phyloP scores from a whole-genome alignment of 2,797 vertebrate genomes.

The Chromis chromis region DNA sequence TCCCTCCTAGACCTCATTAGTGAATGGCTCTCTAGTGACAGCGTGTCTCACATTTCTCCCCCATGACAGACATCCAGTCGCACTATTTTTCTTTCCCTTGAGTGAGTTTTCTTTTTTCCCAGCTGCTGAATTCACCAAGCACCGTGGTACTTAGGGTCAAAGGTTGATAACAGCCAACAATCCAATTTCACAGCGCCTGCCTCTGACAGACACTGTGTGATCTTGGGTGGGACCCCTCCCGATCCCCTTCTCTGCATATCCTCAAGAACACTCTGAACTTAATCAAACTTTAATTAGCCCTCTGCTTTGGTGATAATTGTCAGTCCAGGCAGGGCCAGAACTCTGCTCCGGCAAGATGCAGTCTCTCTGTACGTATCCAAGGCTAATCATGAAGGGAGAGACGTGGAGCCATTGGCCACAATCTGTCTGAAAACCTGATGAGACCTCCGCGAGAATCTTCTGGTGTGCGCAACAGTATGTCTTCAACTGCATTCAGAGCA shows the following conservation, averaged over 20 bases:
- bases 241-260: constrained; percentile 75
- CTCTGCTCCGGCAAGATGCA: constrained; percentile 59
- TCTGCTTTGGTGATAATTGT: constrained; percentile 83
- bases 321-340: constrained; percentile 73
- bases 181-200: constrained; percentile 85
- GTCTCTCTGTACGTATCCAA: constrained; percentile 57
- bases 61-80: constrained; percentile 35
- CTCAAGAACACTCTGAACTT: constrained; percentile 79
- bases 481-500: constrained; percentile 10
- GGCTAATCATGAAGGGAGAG: constrained; percentile 58
- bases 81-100: constrained; percentile 43
- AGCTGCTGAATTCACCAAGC: constrained; percentile 52
- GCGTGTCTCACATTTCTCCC: constrained; percentile 32
- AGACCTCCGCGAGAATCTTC: constrained; percentile 1
- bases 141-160: constrained; percentile 66
- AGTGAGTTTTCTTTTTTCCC: constrained; percentile 54
- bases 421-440: constrained; percentile 28
- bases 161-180: constrained; percentile 81
- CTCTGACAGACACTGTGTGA: constrained; percentile 79
- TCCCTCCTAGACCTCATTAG: constrained; percentile 72
- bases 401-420: constrained; percentile 41
- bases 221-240: constrained; percentile 70
- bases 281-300: constrained; percentile 87
- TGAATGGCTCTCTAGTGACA: constrained; percentile 47
- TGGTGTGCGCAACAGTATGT: not conserved